Evolutionary conservation across 37 sponge, comb jelly and placozoan species (phyloP), one percentile per base, ranked within the genome.

Genomic region (Petrosia ficiformis): DNA sequence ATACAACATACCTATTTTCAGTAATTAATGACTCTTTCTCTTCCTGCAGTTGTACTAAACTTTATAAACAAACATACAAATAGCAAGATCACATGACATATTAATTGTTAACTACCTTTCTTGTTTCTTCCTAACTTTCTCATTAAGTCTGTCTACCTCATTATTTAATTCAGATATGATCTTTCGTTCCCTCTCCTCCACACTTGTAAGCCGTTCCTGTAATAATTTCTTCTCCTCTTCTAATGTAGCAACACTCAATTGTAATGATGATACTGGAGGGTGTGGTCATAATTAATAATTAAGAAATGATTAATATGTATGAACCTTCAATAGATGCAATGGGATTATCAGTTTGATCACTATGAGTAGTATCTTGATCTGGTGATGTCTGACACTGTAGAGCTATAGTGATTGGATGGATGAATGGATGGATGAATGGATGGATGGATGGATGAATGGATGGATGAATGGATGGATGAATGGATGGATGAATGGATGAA

Each of bases 201-300:
- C 24, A 33, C 57, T 42, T 38, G 60, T 57, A n/a, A 88, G 41
- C 43, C 42, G 65, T 33, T 44, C 42, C 37, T 82, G 67, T 3
- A 88, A 21, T 25, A 82, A 31, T n/a, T 34, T 74, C 44, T 88
- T 88, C 79, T 88, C 89, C 44, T 88, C 89, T 39, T 78, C 89
- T 43, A 66, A 69, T 72, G 86, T 85, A 16, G 73, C 73, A 38
- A 85, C 67, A n/a, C 42, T 78, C 42, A 85, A 14, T 60, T 85
- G 69, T 19, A 48, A 19, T n/a, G n/a, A n/a, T 19, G 54, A 8
- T 14, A 48, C 54, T 48, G 54, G 54, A n/a, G n/a, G n/a, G n/a
- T n/a, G n/a, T n/a, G n/a, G n/a, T n/a, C n/a, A n/a, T n/a, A n/a
- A n/a, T n/a, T n/a, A n/a, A n/a, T n/a, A n/a, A n/a, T n/a, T n/a